Conservation (phyloP, 2,113 vertebrate species). For the Sarotherodon lohbergeri region DNA sequence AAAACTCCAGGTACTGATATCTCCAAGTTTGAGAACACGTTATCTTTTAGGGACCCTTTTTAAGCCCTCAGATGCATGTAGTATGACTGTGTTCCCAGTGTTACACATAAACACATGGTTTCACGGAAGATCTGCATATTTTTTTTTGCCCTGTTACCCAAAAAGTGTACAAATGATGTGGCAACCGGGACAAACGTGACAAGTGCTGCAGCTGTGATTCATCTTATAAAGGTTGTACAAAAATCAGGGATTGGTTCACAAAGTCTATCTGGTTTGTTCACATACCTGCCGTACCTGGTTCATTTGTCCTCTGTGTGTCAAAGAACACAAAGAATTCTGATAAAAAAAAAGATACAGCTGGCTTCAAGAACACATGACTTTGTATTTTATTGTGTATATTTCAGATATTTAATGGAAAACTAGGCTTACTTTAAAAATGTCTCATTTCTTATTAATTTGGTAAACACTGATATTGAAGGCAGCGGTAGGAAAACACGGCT, state of each 20-base stretch:
- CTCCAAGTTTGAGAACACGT: background rate
- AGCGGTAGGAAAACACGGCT: background rate
- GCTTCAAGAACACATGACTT: background rate
- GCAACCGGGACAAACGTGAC: background rate
- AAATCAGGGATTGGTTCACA: background rate
- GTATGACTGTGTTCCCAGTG: background rate
- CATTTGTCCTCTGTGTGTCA: background rate
- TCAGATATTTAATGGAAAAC: background rate
- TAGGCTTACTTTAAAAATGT: background rate
- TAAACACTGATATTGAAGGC: background rate
- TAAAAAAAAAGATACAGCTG: background rate
- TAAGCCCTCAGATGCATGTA: background rate
- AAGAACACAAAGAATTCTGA: background rate
- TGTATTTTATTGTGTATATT: background rate
- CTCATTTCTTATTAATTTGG: background rate
- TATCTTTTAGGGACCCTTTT: background rate
- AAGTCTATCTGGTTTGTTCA: background rate
- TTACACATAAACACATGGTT: background rate
- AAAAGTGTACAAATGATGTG: background rate
- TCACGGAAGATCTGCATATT: background rate
- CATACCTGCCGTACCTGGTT: slow-evolving; percentile 21
- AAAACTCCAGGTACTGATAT: too few relatives aligned
- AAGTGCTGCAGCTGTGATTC: background rate
- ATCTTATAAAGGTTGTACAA: background rate
- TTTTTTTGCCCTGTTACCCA: background rate